phyloP scores from a whole-genome alignment of 2,797 vertebrate genomes.

The Rousettus madagascariensis region DNA sequence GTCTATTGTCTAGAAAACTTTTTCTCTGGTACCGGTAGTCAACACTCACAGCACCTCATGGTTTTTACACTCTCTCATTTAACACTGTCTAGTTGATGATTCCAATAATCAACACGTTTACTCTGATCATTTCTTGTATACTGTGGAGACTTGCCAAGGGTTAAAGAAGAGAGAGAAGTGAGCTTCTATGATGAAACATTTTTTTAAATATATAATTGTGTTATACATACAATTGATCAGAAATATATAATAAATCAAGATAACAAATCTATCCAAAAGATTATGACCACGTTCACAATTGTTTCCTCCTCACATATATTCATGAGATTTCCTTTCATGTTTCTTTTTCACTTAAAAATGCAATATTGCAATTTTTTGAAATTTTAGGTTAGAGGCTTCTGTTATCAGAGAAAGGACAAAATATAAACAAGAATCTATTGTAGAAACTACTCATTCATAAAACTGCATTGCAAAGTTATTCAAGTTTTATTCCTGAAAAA shows the following conservation, averaged over 20 bases:
- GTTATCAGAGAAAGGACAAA: neutral
- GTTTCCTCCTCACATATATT: neutral
- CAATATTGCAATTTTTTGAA: neutral
- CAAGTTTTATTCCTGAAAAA: neutral
- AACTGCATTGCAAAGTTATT: neutral
- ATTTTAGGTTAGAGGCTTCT: neutral
- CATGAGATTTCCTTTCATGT: neutral
- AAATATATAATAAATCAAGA: too few relatives aligned
- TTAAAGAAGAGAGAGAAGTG: neutral
- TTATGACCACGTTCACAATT: neutral
- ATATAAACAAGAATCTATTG: neutral
- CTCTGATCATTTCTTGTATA: neutral
- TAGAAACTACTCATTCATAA: neutral
- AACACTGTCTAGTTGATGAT: neutral
- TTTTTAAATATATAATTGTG: neutral
- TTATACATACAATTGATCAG: neutral
- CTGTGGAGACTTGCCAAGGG: neutral
- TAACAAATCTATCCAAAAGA: neutral
- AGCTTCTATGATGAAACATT: neutral
- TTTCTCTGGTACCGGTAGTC: neutral
- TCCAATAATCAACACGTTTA: neutral
- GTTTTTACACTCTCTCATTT: neutral
- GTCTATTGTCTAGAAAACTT: neutral
- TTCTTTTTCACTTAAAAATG: conserved; percentile 15
- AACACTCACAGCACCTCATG: neutral